phyloP scores from a whole-genome alignment of 2,113 vertebrate species.

The Tupaia chinensis region DNA sequence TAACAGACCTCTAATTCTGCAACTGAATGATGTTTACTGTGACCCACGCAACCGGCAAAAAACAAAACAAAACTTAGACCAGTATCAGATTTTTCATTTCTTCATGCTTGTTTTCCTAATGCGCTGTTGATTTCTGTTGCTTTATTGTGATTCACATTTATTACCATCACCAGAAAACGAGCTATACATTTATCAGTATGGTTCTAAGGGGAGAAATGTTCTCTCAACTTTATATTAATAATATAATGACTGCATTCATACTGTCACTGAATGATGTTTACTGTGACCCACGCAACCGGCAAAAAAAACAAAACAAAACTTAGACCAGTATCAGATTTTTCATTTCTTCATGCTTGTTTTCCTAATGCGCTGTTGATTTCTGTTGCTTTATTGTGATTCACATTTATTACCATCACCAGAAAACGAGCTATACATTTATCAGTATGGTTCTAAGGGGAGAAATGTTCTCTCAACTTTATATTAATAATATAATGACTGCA shows the following conservation, averaged over 20 bases:
- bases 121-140: not conserved
- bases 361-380: not conserved
- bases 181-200: not conserved
- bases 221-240: not conserved
- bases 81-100: not conserved
- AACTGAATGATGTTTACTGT: constrained; percentile 6
- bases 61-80: constrained; percentile 1
- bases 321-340: not conserved
- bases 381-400: not conserved
- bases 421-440: not conserved
- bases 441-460: not conserved
- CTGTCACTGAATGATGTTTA: too few relatives aligned
- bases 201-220: not conserved
- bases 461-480: not conserved
- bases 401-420: not conserved
- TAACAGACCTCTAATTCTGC: constrained; percentile 25
- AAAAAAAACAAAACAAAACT: constrained; percentile 32
- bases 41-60: constrained; percentile 10
- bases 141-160: not conserved
- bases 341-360: not conserved
- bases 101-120: not conserved
- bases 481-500: too few relatives aligned
- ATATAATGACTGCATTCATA: too few relatives aligned
- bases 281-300: not conserved
- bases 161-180: not conserved